These are phyloP conservation scores for Rhaphigaster nebulosa DNA, from an alignment of 2,888 invertebrate genomes.

Conservation along the genomic window DNA sequence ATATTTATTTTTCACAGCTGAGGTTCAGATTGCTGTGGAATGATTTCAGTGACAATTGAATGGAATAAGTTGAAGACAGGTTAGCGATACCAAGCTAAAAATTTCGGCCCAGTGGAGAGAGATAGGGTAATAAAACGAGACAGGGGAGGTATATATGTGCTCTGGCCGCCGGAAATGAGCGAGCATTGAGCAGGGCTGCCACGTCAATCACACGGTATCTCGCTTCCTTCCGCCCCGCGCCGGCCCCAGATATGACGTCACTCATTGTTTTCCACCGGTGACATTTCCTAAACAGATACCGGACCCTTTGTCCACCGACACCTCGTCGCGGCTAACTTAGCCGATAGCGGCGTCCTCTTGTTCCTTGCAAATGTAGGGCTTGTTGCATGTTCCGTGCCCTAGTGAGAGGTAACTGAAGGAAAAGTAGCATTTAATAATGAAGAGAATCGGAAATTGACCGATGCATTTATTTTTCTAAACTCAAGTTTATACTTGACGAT, in stretches of 20 bases:
- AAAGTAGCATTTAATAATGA: not conserved
- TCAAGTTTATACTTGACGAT: no score
- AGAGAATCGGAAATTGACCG: no score
- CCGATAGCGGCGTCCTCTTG: not conserved
- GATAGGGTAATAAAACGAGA: constrained; percentile 40
- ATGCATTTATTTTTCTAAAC: no score
- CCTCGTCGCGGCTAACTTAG: not conserved
- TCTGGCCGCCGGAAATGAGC: constrained; percentile 70
- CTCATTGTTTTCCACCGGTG: constrained; percentile 54
- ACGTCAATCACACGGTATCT: constrained; percentile 58
- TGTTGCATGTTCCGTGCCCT: not conserved
- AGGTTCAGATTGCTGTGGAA: no score
- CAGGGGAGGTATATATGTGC: constrained; percentile 63
- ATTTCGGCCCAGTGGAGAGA: not conserved
- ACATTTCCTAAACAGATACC: constrained; percentile 57
- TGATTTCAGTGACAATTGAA: not conserved
- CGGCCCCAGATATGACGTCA: constrained; percentile 47
- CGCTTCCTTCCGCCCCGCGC: constrained; percentile 48
- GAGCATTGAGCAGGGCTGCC: constrained; percentile 38
- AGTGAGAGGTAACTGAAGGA: not conserved
- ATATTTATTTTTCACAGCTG: no score
- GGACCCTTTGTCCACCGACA: constrained; percentile 44
- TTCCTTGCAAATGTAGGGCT: not conserved
- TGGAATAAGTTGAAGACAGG: constrained; percentile 37
- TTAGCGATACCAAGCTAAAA: constrained; percentile 31